phyloP scores from a whole-genome alignment of 2,888 invertebrate genomes.

The Zaprionus bogoriensis region DNA sequence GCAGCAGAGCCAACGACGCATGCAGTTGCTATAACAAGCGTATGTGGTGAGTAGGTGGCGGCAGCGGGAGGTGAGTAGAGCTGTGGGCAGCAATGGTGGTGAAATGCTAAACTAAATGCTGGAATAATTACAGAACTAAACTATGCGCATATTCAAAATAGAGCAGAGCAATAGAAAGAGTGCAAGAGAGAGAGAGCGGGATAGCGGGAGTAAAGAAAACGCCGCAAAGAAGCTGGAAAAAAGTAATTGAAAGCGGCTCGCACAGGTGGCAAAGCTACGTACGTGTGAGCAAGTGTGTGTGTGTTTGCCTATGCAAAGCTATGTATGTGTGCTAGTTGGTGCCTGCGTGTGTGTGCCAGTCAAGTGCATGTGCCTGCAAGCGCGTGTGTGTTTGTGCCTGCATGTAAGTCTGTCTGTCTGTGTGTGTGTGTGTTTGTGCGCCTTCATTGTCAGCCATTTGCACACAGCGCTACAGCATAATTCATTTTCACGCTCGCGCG shows the following conservation, averaged over 20 bases:
- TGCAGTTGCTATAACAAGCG: constrained; percentile 42
- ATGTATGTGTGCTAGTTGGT: neutral
- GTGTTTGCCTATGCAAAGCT: neutral
- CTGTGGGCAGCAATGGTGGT: constrained; percentile 12
- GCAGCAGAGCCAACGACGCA: constrained; percentile 37
- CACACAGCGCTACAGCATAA: constrained; percentile 38
- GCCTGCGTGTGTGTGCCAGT: neutral
- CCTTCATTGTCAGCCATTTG: constrained; percentile 46
- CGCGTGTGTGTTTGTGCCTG: constrained; percentile 7
- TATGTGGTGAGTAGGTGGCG: neutral
- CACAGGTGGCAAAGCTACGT: constrained; percentile 47
- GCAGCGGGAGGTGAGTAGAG: neutral
- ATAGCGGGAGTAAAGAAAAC: constrained; percentile 2
- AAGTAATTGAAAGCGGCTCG: constrained; percentile 30
- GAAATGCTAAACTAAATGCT: constrained; percentile 72
- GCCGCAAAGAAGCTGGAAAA: constrained; percentile 16
- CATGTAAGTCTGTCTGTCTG: too few species aligned
- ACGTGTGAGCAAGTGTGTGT: neutral
- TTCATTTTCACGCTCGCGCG: constrained; percentile 57
- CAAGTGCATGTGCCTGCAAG: too few species aligned
- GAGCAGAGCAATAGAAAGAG: neutral
- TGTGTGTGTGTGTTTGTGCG: constrained; percentile 18
- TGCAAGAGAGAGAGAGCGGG: neutral
- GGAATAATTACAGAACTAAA: constrained; percentile 75
- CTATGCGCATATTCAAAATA: constrained; percentile 71